phyloP scores from a whole-genome alignment of 2,797 vertebrate genomes.

The Alcedo atthis region DNA sequence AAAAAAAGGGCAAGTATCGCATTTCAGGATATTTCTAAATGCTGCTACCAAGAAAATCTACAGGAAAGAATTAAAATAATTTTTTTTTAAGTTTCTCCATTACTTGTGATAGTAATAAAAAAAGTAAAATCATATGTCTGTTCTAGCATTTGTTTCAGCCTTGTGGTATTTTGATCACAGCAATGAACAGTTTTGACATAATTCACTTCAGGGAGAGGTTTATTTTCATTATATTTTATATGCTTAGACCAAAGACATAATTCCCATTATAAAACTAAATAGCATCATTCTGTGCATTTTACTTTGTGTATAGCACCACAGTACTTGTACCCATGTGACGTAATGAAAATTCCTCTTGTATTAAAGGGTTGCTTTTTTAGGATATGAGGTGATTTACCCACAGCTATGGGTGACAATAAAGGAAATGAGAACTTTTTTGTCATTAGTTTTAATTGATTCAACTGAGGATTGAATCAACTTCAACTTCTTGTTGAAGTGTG shows the following conservation, averaged over 20 bases:
- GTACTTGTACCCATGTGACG: neutral
- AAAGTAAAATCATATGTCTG: neutral
- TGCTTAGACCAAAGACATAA: neutral
- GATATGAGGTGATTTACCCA: neutral
- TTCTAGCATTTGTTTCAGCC: neutral
- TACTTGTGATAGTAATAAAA: neutral
- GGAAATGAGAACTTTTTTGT: neutral
- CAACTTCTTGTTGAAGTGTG: neutral
- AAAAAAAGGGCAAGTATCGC: neutral
- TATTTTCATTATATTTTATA: neutral
- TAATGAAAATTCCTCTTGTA: neutral
- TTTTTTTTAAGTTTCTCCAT: neutral
- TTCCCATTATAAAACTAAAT: neutral
- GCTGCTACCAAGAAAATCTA: neutral
- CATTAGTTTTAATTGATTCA: neutral
- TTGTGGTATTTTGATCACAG: neutral
- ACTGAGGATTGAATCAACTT: too few relatives aligned
- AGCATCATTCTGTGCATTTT: neutral
- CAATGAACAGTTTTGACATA: neutral
- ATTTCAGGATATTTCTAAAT: neutral
- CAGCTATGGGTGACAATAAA: neutral
- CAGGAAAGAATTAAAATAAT: neutral
- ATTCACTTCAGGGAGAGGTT: neutral
- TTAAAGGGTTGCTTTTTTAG: neutral
- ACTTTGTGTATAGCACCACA: rapidly evolving